Evolutionary conservation across 2,113 vertebrate genomes (phyloP), one percentile per base, ranked within the genome.

Genomic region (Apteryx owenii): DNA sequence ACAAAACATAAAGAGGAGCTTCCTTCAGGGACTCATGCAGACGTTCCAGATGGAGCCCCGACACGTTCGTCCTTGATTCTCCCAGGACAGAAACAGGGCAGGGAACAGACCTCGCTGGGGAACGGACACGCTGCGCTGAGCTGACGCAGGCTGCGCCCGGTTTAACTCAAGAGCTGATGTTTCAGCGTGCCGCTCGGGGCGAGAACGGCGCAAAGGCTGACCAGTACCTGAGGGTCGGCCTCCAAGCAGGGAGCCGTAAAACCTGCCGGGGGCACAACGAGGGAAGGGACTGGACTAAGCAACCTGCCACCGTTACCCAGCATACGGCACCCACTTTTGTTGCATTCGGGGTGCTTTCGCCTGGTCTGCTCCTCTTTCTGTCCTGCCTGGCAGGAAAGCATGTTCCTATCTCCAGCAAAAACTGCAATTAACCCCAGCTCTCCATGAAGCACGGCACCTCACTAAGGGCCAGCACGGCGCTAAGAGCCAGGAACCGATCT

Each of bases 361-460:
- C 50, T 76, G 66, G 66, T 58, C 93, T 85, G 84, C 72, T 53
- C 48, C 42, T 84, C 62, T 40, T 5, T 28, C 5, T 8, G 15
- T 19, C 33, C 50, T 68, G 33, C 42, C 3, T 48, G 0, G 10
- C 28, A 13, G 68, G 51, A 64, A 68, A 83, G 62, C 46, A 54
- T 1, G 0, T 29, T 22, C 0, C 0, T 48, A 42, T 14, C 56
- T 31, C 40, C 75, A 70, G 17, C 0, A 2, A 56, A 48, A 58
- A 23, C 17, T 29, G 29, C 56, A 58, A 31, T 10, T 2, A 58
- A 31, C 29, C 8, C 56, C 29, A 31, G 28, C 56, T 48, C 18
- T 48, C 46, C 46, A 48, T 19, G 46, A 48, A 19, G 46, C 46
- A 48, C 18, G 46, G 46, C 16, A 48, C 46, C 46, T 12, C 46